These are phyloP conservation scores for Charadrius vociferus DNA, from an alignment of 2,113 vertebrate species.

Conservation along the genomic window DNA sequence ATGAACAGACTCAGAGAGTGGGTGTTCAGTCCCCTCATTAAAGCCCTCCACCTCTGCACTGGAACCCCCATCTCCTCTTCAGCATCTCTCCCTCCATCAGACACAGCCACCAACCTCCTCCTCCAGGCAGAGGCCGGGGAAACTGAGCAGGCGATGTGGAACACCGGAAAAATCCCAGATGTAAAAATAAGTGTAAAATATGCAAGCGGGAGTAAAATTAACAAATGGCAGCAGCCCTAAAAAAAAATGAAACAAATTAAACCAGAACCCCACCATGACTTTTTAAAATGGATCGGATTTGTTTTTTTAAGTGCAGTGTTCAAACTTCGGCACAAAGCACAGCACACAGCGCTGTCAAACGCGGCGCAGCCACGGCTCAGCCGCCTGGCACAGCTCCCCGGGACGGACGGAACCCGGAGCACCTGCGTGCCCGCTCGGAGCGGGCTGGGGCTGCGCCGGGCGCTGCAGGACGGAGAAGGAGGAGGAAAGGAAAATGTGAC, in stretches of 20 bases:
- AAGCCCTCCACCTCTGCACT: no score
- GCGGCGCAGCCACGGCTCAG: accelerated
- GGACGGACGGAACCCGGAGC: neutral
- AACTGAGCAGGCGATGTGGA: neutral
- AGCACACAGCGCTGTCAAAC: neutral
- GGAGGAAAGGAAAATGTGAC: neutral
- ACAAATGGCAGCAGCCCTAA: neutral
- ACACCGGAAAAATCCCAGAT: neutral
- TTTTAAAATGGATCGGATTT: neutral
- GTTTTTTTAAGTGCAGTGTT: neutral
- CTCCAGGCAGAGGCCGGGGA: neutral
- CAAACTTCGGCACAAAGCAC: accelerated
- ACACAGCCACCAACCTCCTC: neutral
- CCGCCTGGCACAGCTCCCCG: neutral
- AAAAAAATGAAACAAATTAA: neutral
- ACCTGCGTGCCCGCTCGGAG: neutral
- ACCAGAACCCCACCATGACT: neutral
- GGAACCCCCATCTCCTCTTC: neutral
- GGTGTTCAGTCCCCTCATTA: no score
- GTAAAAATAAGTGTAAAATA: neutral
- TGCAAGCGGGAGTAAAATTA: neutral
- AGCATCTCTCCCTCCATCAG: neutral
- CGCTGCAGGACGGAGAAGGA: accelerated
- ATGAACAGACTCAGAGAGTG: neutral
- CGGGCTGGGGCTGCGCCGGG: neutral